Conservation (phyloP, 2,888 invertebrate genomes). For the Thelaira solivaga region DNA sequence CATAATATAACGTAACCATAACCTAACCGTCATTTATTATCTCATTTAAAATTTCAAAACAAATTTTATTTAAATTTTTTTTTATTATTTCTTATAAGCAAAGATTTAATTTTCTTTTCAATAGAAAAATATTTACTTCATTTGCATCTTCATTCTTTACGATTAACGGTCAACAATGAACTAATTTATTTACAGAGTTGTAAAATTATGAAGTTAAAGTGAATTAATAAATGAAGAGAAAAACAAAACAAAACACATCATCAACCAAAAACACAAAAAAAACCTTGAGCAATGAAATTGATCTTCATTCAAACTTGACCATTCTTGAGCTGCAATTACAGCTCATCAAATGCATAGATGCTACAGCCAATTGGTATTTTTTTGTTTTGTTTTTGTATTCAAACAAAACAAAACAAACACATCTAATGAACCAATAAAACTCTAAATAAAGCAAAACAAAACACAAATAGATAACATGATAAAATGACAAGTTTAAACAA, state of each 20-base stretch:
- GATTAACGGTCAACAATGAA: constrained; percentile 32
- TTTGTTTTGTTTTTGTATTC: background rate
- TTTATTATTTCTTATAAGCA: background rate
- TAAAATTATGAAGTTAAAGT: constrained; percentile 37
- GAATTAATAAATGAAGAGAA: background rate
- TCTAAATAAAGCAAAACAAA: constrained; percentile 13
- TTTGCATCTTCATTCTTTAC: constrained; percentile 10
- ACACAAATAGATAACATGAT: too few species aligned
- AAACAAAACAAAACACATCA: background rate
- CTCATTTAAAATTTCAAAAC: constrained; percentile 1
- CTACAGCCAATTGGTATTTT: background rate
- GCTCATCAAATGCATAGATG: background rate
- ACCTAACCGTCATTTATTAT: too few species aligned
- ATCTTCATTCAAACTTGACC: constrained; percentile 32
- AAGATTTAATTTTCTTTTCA: background rate
- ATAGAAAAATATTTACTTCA: background rate
- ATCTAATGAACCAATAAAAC: constrained; percentile 16
- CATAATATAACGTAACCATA: too few species aligned
- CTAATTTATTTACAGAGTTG: constrained; percentile 27
- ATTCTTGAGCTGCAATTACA: too few species aligned
- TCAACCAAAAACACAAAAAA: background rate
- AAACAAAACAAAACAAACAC: too few species aligned
- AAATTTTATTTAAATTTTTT: background rate
- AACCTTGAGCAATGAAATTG: constrained; percentile 37
- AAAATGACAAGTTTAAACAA: too few species aligned